A percentile compares a stretch with the other conserved stretches of the same genome.
phyloP scores from a whole-genome alignment of 2,888 invertebrate species.

The Isoperla grammatica region DNA sequence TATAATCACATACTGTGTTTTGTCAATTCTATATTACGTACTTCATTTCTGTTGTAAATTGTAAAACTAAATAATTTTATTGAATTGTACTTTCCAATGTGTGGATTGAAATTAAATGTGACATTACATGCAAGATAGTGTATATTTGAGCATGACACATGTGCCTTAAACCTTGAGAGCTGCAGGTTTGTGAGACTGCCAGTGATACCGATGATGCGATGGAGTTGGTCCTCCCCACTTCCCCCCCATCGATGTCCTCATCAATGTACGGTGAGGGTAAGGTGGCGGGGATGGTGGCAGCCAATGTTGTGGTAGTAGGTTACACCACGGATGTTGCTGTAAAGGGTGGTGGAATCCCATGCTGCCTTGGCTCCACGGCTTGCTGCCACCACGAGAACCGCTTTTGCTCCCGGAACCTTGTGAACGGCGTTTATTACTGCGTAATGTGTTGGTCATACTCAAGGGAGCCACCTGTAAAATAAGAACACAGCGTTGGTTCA shows the following conservation, averaged over 20 bases:
- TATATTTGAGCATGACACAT: no score
- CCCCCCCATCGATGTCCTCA: constrained; percentile 20
- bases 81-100: no score
- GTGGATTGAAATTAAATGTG: no score
- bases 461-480: constrained; percentile 24
- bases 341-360: constrained; percentile 18
- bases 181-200: constrained; percentile 17
- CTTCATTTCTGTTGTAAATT: no score
- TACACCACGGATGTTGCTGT: constrained; percentile 25
- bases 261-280: constrained; percentile 22
- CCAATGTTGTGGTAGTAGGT: constrained; percentile 24
- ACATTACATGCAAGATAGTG: no score
- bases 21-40: no score
- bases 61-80: no score
- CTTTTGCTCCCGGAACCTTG: constrained; percentile 10
- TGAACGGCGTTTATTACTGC: constrained; percentile 1
- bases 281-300: constrained; percentile 24
- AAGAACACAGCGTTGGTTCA: no score
- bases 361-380: constrained; percentile 16
- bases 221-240: constrained; percentile 23
- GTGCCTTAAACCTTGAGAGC: constrained; percentile 8
- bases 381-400: constrained; percentile 11
- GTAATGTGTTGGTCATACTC: constrained; percentile 20
- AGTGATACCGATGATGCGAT: constrained; percentile 19
- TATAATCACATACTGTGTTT: no score